These are phyloP conservation scores for Bungarus multicinctus DNA, from an alignment of 2,113 vertebrate genomes.

Conservation along the genomic window DNA sequence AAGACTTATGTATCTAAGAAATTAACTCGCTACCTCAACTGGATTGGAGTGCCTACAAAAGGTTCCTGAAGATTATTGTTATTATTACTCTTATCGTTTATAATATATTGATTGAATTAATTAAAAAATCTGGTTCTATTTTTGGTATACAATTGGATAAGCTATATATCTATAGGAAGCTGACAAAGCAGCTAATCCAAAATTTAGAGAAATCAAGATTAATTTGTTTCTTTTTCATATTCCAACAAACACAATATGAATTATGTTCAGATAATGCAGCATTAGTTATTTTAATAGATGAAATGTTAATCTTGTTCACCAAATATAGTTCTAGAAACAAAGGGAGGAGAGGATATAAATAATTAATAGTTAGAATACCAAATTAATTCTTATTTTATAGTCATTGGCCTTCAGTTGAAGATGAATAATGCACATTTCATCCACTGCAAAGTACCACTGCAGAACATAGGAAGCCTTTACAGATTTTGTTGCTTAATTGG, in stretches of 20 bases:
- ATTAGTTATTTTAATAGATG: background rate
- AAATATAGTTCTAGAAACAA: background rate
- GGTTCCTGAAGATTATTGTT: slow-evolving; percentile 67
- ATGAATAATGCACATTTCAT: background rate
- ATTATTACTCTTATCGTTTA: background rate
- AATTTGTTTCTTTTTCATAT: background rate
- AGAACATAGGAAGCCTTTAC: background rate
- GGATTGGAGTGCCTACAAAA: slow-evolving; percentile 97
- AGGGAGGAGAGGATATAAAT: background rate
- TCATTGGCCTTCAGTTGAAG: background rate
- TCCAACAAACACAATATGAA: background rate
- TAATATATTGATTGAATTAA: background rate
- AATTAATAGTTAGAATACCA: background rate
- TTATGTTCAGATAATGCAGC: background rate
- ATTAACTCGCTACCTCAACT: slow-evolving; percentile 97
- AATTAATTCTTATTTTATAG: background rate
- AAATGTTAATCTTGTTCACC: background rate
- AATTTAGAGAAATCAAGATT: background rate
- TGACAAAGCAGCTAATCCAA: background rate
- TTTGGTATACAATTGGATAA: background rate
- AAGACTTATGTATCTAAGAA: slow-evolving; percentile 98
- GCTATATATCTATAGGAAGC: background rate
- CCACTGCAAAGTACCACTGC: background rate
- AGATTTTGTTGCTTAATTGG: background rate
- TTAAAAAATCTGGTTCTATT: background rate